Conservation (phyloP, 2,888 invertebrate species). For the Drosophila multiciliata region DNA sequence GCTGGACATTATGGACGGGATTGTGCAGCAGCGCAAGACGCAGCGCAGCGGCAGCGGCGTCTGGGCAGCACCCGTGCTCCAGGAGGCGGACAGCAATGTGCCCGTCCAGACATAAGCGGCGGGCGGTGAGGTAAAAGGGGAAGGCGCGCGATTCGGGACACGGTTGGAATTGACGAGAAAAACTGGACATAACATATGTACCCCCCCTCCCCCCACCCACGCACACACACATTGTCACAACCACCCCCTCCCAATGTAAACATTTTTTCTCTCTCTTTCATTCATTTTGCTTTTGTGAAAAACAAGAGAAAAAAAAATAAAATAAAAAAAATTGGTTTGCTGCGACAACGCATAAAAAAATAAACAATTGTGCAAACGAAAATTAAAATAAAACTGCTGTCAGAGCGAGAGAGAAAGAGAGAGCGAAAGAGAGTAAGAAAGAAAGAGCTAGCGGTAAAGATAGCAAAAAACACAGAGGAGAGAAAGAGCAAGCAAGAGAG, state of each 20-base stretch:
- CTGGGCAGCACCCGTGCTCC: slow-evolving; percentile 87
- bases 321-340: slow-evolving; percentile 40
- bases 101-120: slow-evolving; percentile 83
- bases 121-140: background rate
- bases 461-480: background rate
- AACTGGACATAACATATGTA: slow-evolving; percentile 25
- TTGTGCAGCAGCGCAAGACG: slow-evolving; percentile 91
- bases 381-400: slow-evolving; percentile 19
- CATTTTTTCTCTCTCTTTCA: background rate
- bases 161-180: slow-evolving; percentile 28
- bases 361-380: slow-evolving; percentile 39
- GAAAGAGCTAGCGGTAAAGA: background rate
- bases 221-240: background rate
- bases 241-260: background rate
- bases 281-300: slow-evolving; percentile 1
- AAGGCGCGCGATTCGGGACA: slow-evolving; percentile 1
- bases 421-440: background rate
- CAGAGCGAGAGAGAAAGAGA: background rate
- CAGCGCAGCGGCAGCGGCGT: slow-evolving; percentile 86
- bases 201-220: background rate
- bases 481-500: background rate
- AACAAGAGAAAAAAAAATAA: background rate
- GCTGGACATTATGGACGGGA: slow-evolving; percentile 95
- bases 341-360: slow-evolving; percentile 53
- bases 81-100: slow-evolving; percentile 83